These are phyloP conservation scores for Agonopterix arenella DNA, from an alignment of 2,888 invertebrate species.

Conservation along the genomic window DNA sequence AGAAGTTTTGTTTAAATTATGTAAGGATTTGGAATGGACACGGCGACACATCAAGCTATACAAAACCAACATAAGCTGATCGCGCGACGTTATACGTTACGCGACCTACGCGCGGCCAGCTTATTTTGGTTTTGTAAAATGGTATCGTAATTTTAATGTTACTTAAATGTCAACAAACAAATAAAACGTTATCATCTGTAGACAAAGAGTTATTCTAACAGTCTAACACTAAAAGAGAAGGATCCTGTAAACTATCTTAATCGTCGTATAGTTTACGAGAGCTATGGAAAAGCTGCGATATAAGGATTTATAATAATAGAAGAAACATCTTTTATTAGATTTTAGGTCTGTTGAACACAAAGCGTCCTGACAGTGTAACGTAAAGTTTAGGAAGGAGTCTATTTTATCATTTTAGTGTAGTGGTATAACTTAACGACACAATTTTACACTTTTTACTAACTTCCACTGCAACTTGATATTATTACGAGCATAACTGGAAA, in stretches of 20 bases:
- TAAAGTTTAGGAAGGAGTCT: constrained; percentile 10
- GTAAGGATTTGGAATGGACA: too few relatives aligned
- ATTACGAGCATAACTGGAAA: neutral
- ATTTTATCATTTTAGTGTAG: constrained; percentile 1
- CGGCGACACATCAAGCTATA: too few relatives aligned
- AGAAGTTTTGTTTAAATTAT: too few relatives aligned
- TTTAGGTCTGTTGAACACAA: constrained; percentile 2
- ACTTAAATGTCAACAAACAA: too few relatives aligned
- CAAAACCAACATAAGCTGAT: too few relatives aligned
- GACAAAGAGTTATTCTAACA: too few relatives aligned
- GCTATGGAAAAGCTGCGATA: constrained; percentile 9
- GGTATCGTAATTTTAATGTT: too few relatives aligned
- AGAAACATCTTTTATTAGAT: constrained; percentile 11
- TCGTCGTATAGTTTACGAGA: constrained; percentile 14
- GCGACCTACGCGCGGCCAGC: too few relatives aligned
- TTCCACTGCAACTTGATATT: constrained; percentile 2
- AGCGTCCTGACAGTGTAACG: constrained; percentile 6
- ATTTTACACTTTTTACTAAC: constrained; percentile 15
- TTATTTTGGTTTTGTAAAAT: too few relatives aligned
- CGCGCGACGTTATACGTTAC: too few relatives aligned
- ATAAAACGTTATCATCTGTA: too few relatives aligned
- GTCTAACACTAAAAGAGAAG: neutral
- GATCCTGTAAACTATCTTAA: constrained; percentile 19
- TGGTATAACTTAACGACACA: constrained; percentile 21
- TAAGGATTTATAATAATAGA: constrained; percentile 29